Conservation (phyloP, 2,113 vertebrate genomes). For the Chionis minor region DNA sequence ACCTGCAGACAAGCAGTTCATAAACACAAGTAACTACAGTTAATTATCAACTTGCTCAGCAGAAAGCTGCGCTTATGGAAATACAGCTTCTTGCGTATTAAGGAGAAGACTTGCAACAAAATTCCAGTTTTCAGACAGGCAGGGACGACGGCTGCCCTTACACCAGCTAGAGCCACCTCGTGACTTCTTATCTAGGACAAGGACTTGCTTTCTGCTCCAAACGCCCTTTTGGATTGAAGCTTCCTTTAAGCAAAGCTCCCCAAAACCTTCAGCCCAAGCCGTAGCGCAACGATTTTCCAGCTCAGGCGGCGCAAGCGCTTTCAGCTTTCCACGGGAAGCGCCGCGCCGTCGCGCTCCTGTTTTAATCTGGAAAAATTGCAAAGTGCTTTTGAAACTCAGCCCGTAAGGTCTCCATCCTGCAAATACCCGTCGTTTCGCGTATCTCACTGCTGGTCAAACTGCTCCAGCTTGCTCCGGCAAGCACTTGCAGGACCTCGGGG, state of each 20-base stretch:
- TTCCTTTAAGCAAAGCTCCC: background rate
- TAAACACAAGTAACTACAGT: background rate
- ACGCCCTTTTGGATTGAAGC: background rate
- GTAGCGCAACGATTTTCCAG: fast-evolving
- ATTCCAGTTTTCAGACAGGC: background rate
- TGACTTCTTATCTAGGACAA: background rate
- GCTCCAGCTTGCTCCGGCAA: background rate
- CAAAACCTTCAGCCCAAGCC: background rate
- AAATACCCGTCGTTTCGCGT: fast-evolving
- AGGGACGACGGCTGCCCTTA: background rate
- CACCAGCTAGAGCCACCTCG: fast-evolving
- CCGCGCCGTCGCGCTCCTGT: fast-evolving
- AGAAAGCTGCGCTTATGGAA: background rate
- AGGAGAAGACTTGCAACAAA: background rate
- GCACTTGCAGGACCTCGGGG: background rate
- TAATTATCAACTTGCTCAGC: background rate
- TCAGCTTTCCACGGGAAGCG: background rate
- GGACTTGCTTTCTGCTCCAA: background rate
- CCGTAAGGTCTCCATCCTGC: background rate
- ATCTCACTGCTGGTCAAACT: background rate
- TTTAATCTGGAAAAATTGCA: background rate
- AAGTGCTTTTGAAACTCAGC: background rate
- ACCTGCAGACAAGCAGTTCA: background rate
- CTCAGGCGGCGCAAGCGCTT: fast-evolving
- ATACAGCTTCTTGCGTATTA: fast-evolving